Base-by-base conservation (phyloP, 2,797 vertebrate species). In the Gadopsis marmoratus region DNA sequence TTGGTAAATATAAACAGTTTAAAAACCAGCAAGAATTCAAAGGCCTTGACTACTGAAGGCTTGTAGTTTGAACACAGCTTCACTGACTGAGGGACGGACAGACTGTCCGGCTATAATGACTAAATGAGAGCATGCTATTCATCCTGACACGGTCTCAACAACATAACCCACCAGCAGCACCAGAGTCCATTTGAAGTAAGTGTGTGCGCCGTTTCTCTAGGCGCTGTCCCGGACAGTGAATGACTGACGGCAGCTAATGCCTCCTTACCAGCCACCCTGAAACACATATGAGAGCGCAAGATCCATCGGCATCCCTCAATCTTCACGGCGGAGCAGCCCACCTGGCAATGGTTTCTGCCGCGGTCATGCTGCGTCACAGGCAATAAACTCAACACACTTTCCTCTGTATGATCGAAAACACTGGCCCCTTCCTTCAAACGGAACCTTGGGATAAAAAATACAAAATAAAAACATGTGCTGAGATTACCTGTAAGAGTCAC, bases 311-410 rank as follows among this genome's bases (percentile, higher is more conserved):
- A 74, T 47, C 70, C 74, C 58, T 63, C 54, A 23, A 70, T 61
- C 71, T 81, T 58, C 61, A 35, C 3, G 64, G 66, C 21, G 61
- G 39, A 66, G 67, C 43, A 37, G 33, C 60, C 64, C 79, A 88
- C 83, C 82, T 91, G 91, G 83, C 60, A 87, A 75, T 64, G 50
- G 69, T 86, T 93, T 89, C 78, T 70, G 35, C 64, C 21, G 56
- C 10, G 9, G 73, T 69, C 79, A 61, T 31, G 58, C 68, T 23
- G 75, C 65, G 75, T 79, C 83, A 70, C 45, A 76, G 54, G 78
- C 51, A 73, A 82, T 84, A 69, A 87, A 55, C 89, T 78, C 74
- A 63, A 55, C 67, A 74, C 72, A 41, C 50, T 56, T 72, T 86
- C 65, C 55, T 67, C 69, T 75, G 81, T 84, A 67, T 3, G 1